Evolutionary conservation across 1,140 invertebrate genomes (phyloP).

Genomic region (Drosophila serrata): DNA sequence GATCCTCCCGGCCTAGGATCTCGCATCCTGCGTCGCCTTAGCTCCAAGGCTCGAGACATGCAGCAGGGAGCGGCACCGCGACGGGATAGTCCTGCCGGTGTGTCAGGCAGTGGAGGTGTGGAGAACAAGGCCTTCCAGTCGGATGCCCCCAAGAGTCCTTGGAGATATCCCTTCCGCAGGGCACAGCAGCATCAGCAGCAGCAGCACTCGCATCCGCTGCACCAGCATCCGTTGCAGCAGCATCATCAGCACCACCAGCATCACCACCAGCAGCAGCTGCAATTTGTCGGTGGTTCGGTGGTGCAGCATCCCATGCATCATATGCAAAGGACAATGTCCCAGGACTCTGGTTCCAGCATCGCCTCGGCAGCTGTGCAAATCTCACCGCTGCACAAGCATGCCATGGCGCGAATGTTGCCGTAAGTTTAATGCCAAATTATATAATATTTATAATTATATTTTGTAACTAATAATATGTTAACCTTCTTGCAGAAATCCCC

Average conservation of each 20-base stretch:
- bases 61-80: slow-evolving; percentile 40
- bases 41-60: slow-evolving; percentile 87
- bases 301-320: slow-evolving; percentile 67
- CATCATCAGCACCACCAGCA: slow-evolving; percentile 55
- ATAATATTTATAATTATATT: neutral
- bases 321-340: slow-evolving; percentile 83
- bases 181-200: slow-evolving; percentile 43
- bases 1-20: slow-evolving; percentile 88
- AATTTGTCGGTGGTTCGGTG: slow-evolving; percentile 67
- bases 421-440: slow-evolving; percentile 42
- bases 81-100: slow-evolving; percentile 67
- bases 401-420: slow-evolving; percentile 83
- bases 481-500: slow-evolving; percentile 66
- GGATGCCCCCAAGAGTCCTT: slow-evolving; percentile 87
- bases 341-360: slow-evolving; percentile 85
- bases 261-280: slow-evolving; percentile 73
- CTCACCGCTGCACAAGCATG: slow-evolving; percentile 80
- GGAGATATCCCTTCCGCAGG: slow-evolving; percentile 87
- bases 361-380: slow-evolving; percentile 83
- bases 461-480: neutral
- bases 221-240: slow-evolving; percentile 42
- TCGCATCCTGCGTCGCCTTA: slow-evolving; percentile 89
- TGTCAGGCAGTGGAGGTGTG: slow-evolving; percentile 80
- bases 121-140: slow-evolving; percentile 88
- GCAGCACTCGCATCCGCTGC: slow-evolving; percentile 32